Evolutionary conservation across 2,888 invertebrate species (phyloP), one percentile per base, ranked within the genome.

Genomic region (Ennomos quercinarius): DNA sequence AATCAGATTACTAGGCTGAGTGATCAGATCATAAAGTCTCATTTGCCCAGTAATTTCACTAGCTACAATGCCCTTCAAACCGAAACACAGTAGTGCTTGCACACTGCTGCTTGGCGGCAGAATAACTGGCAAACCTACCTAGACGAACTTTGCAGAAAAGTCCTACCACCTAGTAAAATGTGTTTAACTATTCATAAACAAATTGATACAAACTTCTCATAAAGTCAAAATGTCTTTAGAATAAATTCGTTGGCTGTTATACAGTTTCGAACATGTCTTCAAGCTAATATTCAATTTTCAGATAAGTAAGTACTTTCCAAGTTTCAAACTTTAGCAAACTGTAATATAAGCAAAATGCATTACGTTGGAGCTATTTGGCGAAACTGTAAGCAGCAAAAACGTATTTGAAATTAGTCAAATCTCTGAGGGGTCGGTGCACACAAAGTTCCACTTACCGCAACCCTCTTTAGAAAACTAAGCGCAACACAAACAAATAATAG

Each of bases 361-460:
- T 38, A 38, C 42, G 41, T 50, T 44, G 36, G 34, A 43, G 34
- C 37, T 51, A 49, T 38, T 35, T 9, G 9, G 41, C 10, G 27
- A 41, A 38, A 38, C 37, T 37, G 38, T 39, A 47, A 64, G 38
- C 50, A 61, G 69, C 67, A 66, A 71, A 70, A 70, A 69, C 71
- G 68, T 72, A 70, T 70, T 63, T 63, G 51, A 63, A 68, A 74
- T 77, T 76, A 74, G 72, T 71, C 67, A 57, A 66, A 68, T 71
- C 61, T 60, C 60, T 9, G 37, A 58, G 42, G 51, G 10, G 9
- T 11, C 11, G 59, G 55, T 54, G 68, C 54, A 50, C 52, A 51
- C 53, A 34, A 37, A 42, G 46, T 54, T 54, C 48, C 49, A 71
- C 75, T 73, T 75, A 77, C 77, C 78, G 66, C 77, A 70, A 68